Base-by-base conservation (phyloP, 23 tunicate genomes). In the Aplidium turbinatum region DNA sequence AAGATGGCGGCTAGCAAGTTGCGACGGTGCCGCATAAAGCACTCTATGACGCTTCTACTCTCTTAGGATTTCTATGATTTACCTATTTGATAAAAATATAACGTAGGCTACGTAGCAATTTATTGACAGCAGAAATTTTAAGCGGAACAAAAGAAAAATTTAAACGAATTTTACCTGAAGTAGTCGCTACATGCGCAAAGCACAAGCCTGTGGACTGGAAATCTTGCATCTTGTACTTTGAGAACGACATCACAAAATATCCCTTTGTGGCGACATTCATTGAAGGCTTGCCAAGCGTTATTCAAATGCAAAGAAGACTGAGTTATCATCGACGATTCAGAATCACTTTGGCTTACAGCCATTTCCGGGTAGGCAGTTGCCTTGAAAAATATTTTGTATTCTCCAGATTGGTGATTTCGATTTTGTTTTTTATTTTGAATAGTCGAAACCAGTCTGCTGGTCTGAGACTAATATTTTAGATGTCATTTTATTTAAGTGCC, bases 121-220 rank as follows among this genome's bases (percentile, higher is more conserved):
- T n/a, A n/a, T n/a, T n/a, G n/a, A n/a, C n/a, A n/a, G n/a, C n/a
- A n/a, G n/a, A n/a, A n/a, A n/a, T n/a, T n/a, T n/a, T n/a, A n/a
- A n/a, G n/a, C n/a, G n/a, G 48, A 42, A 18, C 21, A 18, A 11
- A 54, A 54, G 22, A 6, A 54, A 54, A 54, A 54, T n/a, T 54
- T n/a, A n/a, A n/a, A n/a, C n/a, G 19, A n/a, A 11, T 4, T 31
- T 32, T 63, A 91, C 97, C 97, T 78, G 78, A 91, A 91, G 57
- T 91, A 91, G 36, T 91, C 90, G 74, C 97, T 91, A 33, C 91
- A 91, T 19, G 97, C 85, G 65, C 97, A 91, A 47, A 91, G 68
- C 16, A 91, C 97, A 31, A 91, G 75, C 47, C 97, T 50, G 42
- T 91, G 97, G 16, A 87, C 91, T 19, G 97, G 97, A 50, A 78